These are phyloP conservation scores for Drosophila nannoptera DNA, from an alignment of 1,140 invertebrate species.

Conservation along the genomic window DNA sequence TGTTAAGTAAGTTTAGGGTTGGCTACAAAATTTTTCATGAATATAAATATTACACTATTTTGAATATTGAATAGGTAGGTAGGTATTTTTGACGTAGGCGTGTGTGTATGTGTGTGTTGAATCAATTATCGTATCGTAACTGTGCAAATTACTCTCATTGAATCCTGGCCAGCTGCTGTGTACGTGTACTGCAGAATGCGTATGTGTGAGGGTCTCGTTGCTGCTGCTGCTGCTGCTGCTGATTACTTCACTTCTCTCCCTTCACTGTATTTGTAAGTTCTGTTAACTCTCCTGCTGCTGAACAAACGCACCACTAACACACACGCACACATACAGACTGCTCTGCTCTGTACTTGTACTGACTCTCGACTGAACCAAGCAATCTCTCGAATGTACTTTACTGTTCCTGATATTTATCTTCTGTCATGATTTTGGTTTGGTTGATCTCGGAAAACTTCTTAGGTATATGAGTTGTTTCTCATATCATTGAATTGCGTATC, in stretches of 20 bases:
- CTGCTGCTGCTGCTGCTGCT: conserved; percentile 14
- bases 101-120: conserved; percentile 37
- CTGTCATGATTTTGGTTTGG: conserved; percentile 63
- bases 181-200: conserved; percentile 55
- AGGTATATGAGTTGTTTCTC: conserved; percentile 66
- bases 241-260: conserved; percentile 21
- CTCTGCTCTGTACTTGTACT: conserved; percentile 47
- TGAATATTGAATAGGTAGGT: conserved; percentile 38
- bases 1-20: conserved; percentile 38
- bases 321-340: conserved; percentile 20
- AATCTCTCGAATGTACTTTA: conserved; percentile 54
- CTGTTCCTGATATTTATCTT: conserved; percentile 65
- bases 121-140: conserved; percentile 51
- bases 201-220: conserved; percentile 36
- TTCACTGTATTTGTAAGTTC: conserved; percentile 30
- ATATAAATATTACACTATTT: conserved; percentile 59
- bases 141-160: conserved; percentile 47
- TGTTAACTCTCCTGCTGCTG: conserved; percentile 36
- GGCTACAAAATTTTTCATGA: conserved; percentile 51
- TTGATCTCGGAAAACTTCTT: conserved; percentile 74
- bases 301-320: conserved; percentile 24
- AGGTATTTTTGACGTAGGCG: conserved; percentile 47
- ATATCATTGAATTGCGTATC: conserved; percentile 74
- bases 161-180: conserved; percentile 70
- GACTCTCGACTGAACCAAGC: conserved; percentile 51